Evolutionary conservation across 1,140 invertebrate genomes (phyloP), one percentile per base, ranked within the genome.

Genomic region (Bombus sibiricus): DNA sequence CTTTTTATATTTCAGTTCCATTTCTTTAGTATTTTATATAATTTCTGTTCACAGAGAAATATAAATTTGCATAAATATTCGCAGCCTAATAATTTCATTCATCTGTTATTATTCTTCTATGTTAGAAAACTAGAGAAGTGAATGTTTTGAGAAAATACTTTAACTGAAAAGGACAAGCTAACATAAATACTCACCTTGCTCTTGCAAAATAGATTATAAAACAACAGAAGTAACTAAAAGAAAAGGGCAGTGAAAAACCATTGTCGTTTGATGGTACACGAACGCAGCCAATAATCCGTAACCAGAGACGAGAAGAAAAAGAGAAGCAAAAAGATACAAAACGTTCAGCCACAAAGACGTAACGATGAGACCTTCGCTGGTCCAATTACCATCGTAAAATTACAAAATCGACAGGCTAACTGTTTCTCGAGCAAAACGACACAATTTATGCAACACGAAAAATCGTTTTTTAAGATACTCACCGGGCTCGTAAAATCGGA

Each of bases 291-390:
- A 41, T 81, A 39, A 62, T 72, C 69, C n/a, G 37, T 62, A 28
- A 73, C 53, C 12, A 3, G 12, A 62, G 22, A n/a, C 12, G 25
- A 53, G 25, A 25, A 47, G 1, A 25, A 25, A 57, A 28, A 59
- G 32, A 18, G 3, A n/a, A 13, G 2, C 0, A 39, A 32, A 9
- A 62, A 22, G 18, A 22, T 53, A 22, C 47, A 53, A 66, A 83
- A 66, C 37, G 3, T 3, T 5, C 3, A 28, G 43, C 47, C 10
- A 32, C 76, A 47, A 43, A 80, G 53, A 84, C 53, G 76, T 72
- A 79, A 80, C 53, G 12, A 25, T n/a, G 41, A 22, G 66, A 32
- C 76, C 76, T 84, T 79, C 37, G 28, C 25, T 79, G 5, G 32
- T 10, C 53, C 79, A 69, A 79, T 79, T 47, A 22, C 32, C 2